phyloP scores from a whole-genome alignment of 2,113 vertebrate species.

The Lichenostomus cassidix region DNA sequence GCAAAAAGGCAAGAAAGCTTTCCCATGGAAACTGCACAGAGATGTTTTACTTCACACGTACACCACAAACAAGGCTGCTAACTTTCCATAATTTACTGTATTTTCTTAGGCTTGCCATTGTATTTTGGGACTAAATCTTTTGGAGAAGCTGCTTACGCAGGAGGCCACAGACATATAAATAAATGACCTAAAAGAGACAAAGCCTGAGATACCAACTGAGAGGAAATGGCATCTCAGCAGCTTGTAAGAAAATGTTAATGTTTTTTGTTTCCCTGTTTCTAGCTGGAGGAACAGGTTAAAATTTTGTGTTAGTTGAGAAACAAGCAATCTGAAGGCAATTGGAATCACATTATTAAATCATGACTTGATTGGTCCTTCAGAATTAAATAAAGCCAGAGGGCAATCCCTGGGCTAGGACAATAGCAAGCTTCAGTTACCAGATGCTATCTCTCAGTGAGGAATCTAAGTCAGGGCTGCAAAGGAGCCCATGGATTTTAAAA shows the following conservation, averaged over 20 bases:
- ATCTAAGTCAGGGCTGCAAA: not conserved
- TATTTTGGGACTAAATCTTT: conserved; percentile 42
- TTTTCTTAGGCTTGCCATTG: conserved; percentile 42
- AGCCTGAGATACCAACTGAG: not conserved
- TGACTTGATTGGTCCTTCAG: not conserved
- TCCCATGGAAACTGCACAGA: conserved; percentile 77
- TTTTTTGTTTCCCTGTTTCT: not conserved
- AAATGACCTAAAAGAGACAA: conserved; percentile 38
- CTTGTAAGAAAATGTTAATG: not conserved
- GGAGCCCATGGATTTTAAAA: not conserved
- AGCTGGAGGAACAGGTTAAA: conserved; percentile 26
- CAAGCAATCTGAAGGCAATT: not conserved
- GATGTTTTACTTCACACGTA: conserved; percentile 70
- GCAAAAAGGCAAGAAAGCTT: conserved; percentile 61
- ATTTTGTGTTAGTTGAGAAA: not conserved
- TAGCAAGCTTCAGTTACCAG: not conserved
- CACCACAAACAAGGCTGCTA: conserved; percentile 68
- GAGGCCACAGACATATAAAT: conserved; percentile 35
- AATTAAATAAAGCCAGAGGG: conserved; percentile 25
- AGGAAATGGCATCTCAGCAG: not conserved
- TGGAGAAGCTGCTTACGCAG: conserved; percentile 34
- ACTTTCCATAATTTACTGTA: conserved; percentile 51
- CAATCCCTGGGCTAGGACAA: conserved; percentile 18
- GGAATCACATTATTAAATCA: conserved; percentile 6
- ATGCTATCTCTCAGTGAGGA: not conserved